Evolutionary conservation across 2,888 invertebrate species (phyloP).

Genomic region (Lampropteryx suffumata): DNA sequence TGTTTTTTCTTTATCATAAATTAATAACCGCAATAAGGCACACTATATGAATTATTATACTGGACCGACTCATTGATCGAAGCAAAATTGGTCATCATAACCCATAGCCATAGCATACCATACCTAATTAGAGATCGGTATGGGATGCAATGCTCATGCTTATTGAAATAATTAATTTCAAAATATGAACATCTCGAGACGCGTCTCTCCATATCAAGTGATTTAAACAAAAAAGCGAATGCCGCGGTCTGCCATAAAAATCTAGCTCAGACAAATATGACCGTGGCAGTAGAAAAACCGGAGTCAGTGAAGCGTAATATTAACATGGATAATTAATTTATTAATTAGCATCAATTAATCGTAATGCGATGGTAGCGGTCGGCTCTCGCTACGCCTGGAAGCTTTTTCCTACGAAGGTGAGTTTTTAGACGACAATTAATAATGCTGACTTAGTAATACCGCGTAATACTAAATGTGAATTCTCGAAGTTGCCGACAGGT

Average conservation of each 20-base stretch:
- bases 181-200: constrained; percentile 52
- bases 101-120: constrained; percentile 39
- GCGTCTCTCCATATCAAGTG: constrained; percentile 49
- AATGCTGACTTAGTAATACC: constrained; percentile 51
- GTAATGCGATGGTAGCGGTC: constrained; percentile 59
- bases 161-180: constrained; percentile 67
- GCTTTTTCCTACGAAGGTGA: constrained; percentile 65
- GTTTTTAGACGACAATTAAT: constrained; percentile 60
- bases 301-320: constrained; percentile 66
- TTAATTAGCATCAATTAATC: constrained; percentile 79
- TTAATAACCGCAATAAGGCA: constrained; percentile 54
- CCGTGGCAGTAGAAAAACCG: constrained; percentile 63
- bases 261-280: constrained; percentile 60
- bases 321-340: constrained; percentile 80
- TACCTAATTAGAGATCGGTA: constrained; percentile 53
- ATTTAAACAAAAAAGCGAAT: constrained; percentile 60
- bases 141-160: constrained; percentile 47
- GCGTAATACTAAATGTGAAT: constrained; percentile 50
- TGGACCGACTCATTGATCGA: constrained; percentile 52
- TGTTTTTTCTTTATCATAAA: constrained; percentile 30
- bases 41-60: constrained; percentile 56
- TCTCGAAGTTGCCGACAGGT: constrained; percentile 53
- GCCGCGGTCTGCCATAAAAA: constrained; percentile 57
- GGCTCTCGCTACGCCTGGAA: constrained; percentile 59
- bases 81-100: constrained; percentile 55